A percentile compares a stretch with the other conserved stretches of the same genome.
phyloP scores from a whole-genome alignment of 2,888 invertebrate species.

The Drosophila quinaria region DNA sequence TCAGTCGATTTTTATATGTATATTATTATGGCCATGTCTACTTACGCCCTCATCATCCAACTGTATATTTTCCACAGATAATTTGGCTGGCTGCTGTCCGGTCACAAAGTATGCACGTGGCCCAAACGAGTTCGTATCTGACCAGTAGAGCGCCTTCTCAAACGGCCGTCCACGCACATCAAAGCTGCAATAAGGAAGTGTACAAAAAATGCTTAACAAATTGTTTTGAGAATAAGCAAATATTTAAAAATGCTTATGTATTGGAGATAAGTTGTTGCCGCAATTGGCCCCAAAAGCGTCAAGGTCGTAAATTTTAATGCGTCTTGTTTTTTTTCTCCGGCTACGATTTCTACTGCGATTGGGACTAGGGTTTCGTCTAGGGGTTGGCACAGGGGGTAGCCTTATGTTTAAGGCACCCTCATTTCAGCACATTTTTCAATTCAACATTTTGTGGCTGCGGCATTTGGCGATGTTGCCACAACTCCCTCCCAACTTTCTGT shows the following conservation, averaged over 20 bases:
- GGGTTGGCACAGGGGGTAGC: background rate
- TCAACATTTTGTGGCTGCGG: constrained; percentile 54
- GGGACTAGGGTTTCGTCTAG: background rate
- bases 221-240: constrained; percentile 21
- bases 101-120: constrained; percentile 94
- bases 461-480: constrained; percentile 17
- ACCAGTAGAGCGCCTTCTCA: constrained; percentile 93
- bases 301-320: constrained; percentile 70
- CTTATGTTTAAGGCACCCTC: constrained; percentile 49
- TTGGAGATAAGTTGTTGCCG: constrained; percentile 70
- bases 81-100: constrained; percentile 91
- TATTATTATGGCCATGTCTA: constrained; percentile 28
- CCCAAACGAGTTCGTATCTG: constrained; percentile 93
- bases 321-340: constrained; percentile 17
- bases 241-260: constrained; percentile 41
- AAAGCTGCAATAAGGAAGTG: constrained; percentile 88
- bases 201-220: constrained; percentile 14
- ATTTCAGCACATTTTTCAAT: constrained; percentile 70
- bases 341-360: constrained; percentile 2
- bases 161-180: constrained; percentile 94
- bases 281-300: constrained; percentile 44
- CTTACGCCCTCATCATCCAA: constrained; percentile 93
- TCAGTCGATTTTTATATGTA: constrained; percentile 3
- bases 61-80: constrained; percentile 93
- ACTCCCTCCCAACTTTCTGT: background rate